Percentiles rank a stretch among this genome's conserved stretches.
phyloP scores from a whole-genome alignment of 2,797 vertebrate genomes.

The Alfaro cultratus region DNA sequence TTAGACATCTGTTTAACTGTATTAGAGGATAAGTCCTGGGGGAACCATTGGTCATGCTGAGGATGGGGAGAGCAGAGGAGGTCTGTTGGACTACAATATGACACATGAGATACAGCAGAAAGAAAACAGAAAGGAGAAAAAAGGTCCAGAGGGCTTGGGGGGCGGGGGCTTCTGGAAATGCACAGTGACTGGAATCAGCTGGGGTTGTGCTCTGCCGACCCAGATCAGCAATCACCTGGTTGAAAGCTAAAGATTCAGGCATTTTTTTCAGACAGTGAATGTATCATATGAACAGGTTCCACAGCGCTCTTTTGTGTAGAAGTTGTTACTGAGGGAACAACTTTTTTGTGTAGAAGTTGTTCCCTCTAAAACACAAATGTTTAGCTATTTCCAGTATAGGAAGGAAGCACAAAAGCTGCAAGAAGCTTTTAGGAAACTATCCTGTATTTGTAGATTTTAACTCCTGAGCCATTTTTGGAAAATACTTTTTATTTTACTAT shows the following conservation, averaged over 20 bases:
- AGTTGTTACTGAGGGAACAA: background rate
- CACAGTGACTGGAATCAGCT: background rate
- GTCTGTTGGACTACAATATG: slow-evolving; percentile 74
- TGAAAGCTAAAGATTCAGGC: background rate
- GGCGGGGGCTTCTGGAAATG: background rate
- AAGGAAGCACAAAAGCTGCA: background rate
- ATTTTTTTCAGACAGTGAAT: background rate
- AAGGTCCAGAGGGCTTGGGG: slow-evolving; percentile 53
- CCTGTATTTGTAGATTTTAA: background rate
- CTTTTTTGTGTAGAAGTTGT: too few species aligned
- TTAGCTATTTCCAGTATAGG: background rate
- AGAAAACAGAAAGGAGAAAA: slow-evolving; percentile 42
- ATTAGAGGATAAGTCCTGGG: slow-evolving; percentile 82
- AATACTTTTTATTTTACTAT: background rate
- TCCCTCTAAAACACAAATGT: too few species aligned
- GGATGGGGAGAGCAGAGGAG: slow-evolving; percentile 60
- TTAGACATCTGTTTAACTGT: slow-evolving; percentile 87
- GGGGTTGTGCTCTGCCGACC: background rate
- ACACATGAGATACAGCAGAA: slow-evolving; percentile 59
- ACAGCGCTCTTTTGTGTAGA: background rate
- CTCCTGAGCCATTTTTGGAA: background rate
- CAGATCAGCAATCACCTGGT: background rate
- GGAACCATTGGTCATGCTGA: slow-evolving; percentile 84
- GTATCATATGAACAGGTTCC: background rate
- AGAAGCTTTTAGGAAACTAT: background rate